Conservation (phyloP, 2,797 vertebrate genomes). For the Astyanax mexicanus region DNA sequence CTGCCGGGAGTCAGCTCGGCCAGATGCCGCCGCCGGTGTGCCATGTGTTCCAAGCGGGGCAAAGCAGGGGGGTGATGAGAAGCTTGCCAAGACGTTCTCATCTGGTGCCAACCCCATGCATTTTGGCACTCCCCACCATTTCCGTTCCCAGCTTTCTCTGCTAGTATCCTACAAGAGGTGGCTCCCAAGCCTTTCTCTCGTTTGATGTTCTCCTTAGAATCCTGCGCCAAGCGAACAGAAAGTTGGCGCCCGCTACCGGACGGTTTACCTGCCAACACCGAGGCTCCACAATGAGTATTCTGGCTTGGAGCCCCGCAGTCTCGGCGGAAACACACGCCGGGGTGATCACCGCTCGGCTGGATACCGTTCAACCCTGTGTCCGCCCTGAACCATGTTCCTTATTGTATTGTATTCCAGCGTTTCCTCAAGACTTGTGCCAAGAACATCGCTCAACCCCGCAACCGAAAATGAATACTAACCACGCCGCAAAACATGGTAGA, state of each 20-base stretch:
- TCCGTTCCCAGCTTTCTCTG: constrained; percentile 75
- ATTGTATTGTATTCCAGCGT: constrained; percentile 56
- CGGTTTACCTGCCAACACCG: constrained; percentile 64
- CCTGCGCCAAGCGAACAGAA: constrained; percentile 69
- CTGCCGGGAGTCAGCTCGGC: constrained; percentile 85
- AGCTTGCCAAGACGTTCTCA: constrained; percentile 85
- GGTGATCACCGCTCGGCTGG: constrained; percentile 53
- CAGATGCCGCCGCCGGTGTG: constrained; percentile 87
- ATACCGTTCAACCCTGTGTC: constrained; percentile 46
- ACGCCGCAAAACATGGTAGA: constrained; percentile 58
- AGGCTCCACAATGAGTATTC: constrained; percentile 62
- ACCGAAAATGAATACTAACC: constrained; percentile 15
- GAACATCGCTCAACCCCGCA: constrained; percentile 7
- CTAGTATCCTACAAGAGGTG: constrained; percentile 69
- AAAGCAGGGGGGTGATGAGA: constrained; percentile 76
- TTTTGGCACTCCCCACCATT: constrained; percentile 80
- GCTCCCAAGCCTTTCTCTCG: constrained; percentile 48
- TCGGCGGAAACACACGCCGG: constrained; percentile 57
- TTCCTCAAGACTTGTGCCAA: constrained; percentile 47
- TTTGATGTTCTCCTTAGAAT: constrained; percentile 55
- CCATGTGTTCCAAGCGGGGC: constrained; percentile 89
- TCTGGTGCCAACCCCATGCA: constrained; percentile 86
- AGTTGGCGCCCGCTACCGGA: constrained; percentile 79
- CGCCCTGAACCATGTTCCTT: constrained; percentile 54
- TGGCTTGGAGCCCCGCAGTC: constrained; percentile 60